Percentiles rank a stretch among this genome's conserved stretches.
These are phyloP conservation scores for Panopea generosa DNA, from an alignment of 2,888 invertebrate genomes.

Conservation along the genomic window DNA sequence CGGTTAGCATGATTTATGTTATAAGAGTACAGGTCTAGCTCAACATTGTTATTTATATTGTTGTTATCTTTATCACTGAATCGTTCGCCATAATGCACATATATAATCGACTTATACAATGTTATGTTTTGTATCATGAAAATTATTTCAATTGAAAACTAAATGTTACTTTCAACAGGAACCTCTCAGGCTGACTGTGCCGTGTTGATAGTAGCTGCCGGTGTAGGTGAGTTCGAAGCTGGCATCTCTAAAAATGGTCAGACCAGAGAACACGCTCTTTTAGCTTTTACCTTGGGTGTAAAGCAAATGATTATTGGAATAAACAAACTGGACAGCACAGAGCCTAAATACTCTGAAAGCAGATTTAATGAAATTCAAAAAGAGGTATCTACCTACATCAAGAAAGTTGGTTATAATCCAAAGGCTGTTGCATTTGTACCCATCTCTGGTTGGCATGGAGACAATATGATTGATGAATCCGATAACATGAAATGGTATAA, in stretches of 20 bases:
- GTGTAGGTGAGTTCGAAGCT: conserved; percentile 99
- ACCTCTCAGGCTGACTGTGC: conserved; percentile 97
- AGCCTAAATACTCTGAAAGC: conserved; percentile 96
- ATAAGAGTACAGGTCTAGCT: no score
- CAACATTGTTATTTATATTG: no score
- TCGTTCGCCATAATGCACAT: no score
- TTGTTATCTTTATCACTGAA: no score
- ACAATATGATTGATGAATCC: conserved; percentile 99
- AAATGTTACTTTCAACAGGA: no score
- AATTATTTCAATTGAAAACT: no score
- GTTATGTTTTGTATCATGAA: no score
- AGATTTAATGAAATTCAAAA: conserved; percentile 99
- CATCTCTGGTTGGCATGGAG: conserved; percentile 99
- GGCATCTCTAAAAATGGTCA: conserved; percentile 99
- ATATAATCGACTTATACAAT: no score
- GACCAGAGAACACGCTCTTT: conserved; percentile 99
- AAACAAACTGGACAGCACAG: conserved; percentile 99
- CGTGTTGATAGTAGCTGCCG: conserved; percentile 98
- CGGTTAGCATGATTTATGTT: no score
- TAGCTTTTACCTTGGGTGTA: conserved; percentile 99
- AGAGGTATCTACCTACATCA: conserved; percentile 99
- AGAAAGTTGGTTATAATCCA: conserved; percentile 99
- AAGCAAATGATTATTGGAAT: conserved; percentile 99
- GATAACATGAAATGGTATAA: conserved; percentile 91
- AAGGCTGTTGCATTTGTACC: conserved; percentile 99